phyloP scores from a whole-genome alignment of 2,113 vertebrate genomes.

The Formicarius rufipectus region DNA sequence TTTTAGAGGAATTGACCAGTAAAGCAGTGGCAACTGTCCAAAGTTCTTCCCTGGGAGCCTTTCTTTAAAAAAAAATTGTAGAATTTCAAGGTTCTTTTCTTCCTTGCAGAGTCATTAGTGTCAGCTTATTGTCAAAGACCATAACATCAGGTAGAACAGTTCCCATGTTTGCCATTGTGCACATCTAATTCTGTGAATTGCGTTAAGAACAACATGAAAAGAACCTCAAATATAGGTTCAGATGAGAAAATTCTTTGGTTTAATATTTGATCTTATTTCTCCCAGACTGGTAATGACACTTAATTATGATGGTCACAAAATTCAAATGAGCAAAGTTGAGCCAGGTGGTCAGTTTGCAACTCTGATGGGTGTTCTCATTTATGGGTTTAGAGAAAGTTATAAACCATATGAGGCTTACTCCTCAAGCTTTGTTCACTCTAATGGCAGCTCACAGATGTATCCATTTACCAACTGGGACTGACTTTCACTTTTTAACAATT shows the following conservation, averaged over 20 bases:
- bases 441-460: not conserved
- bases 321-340: not conserved
- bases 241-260: not conserved
- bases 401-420: not conserved
- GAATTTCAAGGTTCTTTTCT: not conserved
- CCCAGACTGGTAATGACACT: not conserved
- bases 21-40: not conserved
- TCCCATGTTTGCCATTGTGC: not conserved
- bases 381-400: not conserved
- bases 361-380: not conserved
- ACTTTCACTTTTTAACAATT: not conserved
- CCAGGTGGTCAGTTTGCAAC: not conserved
- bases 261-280: not conserved
- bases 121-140: not conserved
- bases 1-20: not conserved
- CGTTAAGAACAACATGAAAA: not conserved
- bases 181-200: not conserved
- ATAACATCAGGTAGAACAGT: not conserved
- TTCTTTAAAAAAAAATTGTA: not conserved
- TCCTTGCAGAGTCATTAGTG: not conserved
- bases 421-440: not conserved
- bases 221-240: not conserved
- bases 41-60: not conserved
- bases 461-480: not conserved
- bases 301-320: not conserved